Evolutionary conservation across 1,140 invertebrate species (phyloP).

Genomic region (Rhyzopertha dominica): DNA sequence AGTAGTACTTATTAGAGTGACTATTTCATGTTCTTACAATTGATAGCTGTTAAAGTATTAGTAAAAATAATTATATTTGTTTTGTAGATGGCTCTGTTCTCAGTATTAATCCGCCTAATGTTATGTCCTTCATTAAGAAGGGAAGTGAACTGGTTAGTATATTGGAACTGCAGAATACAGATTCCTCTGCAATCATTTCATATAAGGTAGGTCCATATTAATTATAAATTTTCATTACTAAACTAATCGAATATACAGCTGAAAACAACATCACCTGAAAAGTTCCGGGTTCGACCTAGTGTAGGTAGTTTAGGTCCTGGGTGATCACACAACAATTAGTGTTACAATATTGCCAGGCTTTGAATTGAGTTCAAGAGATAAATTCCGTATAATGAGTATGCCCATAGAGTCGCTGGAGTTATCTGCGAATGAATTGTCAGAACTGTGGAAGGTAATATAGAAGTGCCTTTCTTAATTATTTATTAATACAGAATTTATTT

Average conservation of each 20-base stretch:
- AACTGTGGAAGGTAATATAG: conserved; percentile 59
- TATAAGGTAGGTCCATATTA: conserved; percentile 59
- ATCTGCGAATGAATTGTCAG: conserved; percentile 48
- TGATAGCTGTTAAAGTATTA: too few species aligned
- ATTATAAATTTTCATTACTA: conserved; percentile 11
- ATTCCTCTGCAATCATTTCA: conserved; percentile 57
- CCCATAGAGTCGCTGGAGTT: conserved; percentile 49
- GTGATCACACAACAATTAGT: conserved; percentile 47
- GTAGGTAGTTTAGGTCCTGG: conserved; percentile 65
- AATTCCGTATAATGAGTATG: conserved; percentile 67
- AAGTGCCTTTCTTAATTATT: conserved; percentile 9
- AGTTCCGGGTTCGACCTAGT: conserved; percentile 84
- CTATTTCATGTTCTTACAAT: too few species aligned
- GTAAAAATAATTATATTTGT: too few species aligned
- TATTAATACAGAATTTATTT: conserved; percentile 10
- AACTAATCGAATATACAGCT: conserved; percentile 50
- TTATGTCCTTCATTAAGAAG: conserved; percentile 59
- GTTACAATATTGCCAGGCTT: conserved; percentile 54
- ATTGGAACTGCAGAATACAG: conserved; percentile 63
- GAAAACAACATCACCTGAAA: conserved; percentile 74
- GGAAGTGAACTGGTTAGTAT: conserved; percentile 59
- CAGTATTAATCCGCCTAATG: conserved; percentile 53
- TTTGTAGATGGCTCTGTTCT: conserved; percentile 48
- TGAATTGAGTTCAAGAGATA: conserved; percentile 55
- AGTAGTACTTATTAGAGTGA: too few species aligned